Evolutionary conservation across 2,888 invertebrate species (phyloP), one percentile per base, ranked within the genome.

Genomic region (Mythimna vitellina): DNA sequence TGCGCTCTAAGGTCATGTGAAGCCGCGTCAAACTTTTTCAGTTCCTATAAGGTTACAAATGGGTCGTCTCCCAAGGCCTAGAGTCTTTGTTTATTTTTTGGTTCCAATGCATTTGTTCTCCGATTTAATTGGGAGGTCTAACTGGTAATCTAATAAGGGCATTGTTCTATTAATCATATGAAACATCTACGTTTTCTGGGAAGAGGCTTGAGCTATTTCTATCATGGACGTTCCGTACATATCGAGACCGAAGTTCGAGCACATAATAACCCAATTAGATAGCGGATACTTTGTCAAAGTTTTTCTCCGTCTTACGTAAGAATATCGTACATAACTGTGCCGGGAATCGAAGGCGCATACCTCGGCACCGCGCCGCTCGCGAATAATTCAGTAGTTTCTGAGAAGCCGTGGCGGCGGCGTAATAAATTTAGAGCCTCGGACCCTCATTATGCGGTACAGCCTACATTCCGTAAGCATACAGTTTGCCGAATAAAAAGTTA

Each of bases 271-370:
- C 86, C 85, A 85, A 85, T 85, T 85, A 85, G 70, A 86, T 66
- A 75, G 80, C 69, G 72, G 76, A 83, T 84, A 80, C 77, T 81
- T 80, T 68, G 78, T 86, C 77, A 82, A 81, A 81, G 71, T 86
- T 83, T 86, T 86, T 86, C 78, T 61, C 65, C 65, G 65, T 73
- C 91, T 95, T 95, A 92, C 95, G 94, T 92, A 95, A 95, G 93
- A 93, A 93, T 94, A 92, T 92, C 93, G 90, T 92, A 93, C 93
- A 95, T 95, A 95, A 95, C 95, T 94, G 95, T 94, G 93, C 88
- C 89, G 94, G 93, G 93, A 92, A 92, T 89, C 90, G 90, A 92
- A 91, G 91, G 84, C 88, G 93, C 93, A 93, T 94, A 93, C 94
- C 93, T 84, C 83, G 87, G 81, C 76, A 69, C 80, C 83, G 83